Evolutionary conservation across 92 coral and sea anemone genomes (phyloP), one percentile per base, ranked within the genome.

Genomic region (Palythoa grandis): DNA sequence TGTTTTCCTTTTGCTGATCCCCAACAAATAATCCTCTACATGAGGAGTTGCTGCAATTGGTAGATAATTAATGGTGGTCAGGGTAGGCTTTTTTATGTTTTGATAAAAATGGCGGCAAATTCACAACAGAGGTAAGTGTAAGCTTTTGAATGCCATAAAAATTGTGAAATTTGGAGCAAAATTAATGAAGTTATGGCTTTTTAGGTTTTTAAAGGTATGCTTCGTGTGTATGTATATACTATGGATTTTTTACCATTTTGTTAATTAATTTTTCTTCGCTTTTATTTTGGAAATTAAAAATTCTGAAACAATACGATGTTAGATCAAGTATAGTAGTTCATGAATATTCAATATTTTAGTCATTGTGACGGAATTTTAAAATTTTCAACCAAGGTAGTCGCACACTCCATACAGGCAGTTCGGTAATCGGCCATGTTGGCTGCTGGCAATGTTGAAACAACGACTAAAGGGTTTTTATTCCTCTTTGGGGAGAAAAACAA

Each of bases 291-390:
- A 83, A 83, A 83, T 83, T 78, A 70, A 70, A 43, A 83, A 83
- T 83, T 83, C 87, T 83, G 67, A 83, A 83, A 83, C 87, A 79
- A 71, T 83, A 83, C 61, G 87, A 83, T 48, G 79, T 83, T 83
- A 70, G 87, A 70, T 83, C 77, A 72, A 72, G 40, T 72, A 56
- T 72, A 17, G 77, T 72, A 72, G 53, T 38, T 72, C 16, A 72
- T 72, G 77, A 35, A 74, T 47, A 43, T 74, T 84, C 15, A 48
- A 15, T 54, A 73, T 84, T 70, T 85, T 72, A 66, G 88, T 25
- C 72, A 19, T 84, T 84, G 82, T 85, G 66, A 85, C 54, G 82
- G 82, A 85, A 85, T 74, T 74, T 74, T 69, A 85, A 85, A 35
- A 53, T 54, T 85, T 85, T 85, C 39, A 85, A 85, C 82, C 72